phyloP scores from a whole-genome alignment of 1,140 invertebrate genomes.

The Lepidurus arcticus region DNA sequence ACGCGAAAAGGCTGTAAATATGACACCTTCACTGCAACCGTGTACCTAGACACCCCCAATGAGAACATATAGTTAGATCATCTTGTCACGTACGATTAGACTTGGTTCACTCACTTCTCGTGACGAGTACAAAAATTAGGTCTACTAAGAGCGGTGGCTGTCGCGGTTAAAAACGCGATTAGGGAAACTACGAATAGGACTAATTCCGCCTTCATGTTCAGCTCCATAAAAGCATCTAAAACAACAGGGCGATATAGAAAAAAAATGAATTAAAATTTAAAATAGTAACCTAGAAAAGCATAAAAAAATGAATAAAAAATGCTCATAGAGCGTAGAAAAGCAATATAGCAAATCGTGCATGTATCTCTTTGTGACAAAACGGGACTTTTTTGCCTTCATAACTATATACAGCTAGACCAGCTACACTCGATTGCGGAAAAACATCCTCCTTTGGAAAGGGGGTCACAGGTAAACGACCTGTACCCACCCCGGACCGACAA shows the following conservation, averaged over 20 bases:
- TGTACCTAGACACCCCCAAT: conserved; percentile 55
- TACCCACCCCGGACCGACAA: background rate
- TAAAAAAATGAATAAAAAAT: background rate
- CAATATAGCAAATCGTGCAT: too few species aligned
- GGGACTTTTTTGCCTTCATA: conserved; percentile 2
- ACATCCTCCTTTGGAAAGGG: background rate
- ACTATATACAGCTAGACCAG: background rate
- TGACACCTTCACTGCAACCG: conserved; percentile 62
- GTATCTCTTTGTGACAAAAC: background rate
- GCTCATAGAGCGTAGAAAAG: too few species aligned
- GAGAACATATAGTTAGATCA: conserved; percentile 16
- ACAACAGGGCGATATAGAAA: background rate
- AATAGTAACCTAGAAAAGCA: background rate
- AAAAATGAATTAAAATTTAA: background rate
- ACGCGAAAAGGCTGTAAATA: conserved; percentile 74
- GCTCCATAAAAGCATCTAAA: conserved; percentile 14
- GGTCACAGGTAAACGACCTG: conserved; percentile 9
- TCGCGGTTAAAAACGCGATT: background rate
- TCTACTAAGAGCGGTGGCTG: conserved; percentile 43
- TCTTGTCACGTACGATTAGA: background rate
- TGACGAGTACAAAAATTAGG: conserved; percentile 53
- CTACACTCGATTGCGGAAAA: too few species aligned
- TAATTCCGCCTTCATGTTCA: background rate
- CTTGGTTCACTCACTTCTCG: conserved; percentile 49
- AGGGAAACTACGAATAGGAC: background rate